Conservation (phyloP, 2,113 vertebrate species). For the Ploceus nigricollis region DNA sequence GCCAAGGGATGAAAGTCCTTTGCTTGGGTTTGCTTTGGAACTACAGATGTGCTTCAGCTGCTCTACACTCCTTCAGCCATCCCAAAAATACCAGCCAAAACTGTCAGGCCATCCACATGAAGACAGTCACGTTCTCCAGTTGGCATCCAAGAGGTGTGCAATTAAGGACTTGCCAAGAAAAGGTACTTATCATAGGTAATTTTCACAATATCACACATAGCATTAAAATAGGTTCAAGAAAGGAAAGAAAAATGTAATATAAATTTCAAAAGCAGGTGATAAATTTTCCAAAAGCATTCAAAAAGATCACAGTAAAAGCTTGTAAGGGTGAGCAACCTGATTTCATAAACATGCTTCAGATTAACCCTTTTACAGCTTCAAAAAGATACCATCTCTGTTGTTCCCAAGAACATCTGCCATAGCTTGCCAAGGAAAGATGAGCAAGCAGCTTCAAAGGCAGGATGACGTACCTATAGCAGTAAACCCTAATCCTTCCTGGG, state of each 20-base stretch:
- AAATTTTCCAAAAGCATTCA: background rate
- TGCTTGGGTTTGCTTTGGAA: background rate
- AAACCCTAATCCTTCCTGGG: slow-evolving; percentile 22
- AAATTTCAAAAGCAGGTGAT: background rate
- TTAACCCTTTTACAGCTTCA: slow-evolving; percentile 42
- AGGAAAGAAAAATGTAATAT: background rate
- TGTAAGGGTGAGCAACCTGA: background rate
- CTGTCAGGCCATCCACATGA: background rate
- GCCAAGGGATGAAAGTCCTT: background rate
- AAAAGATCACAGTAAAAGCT: background rate
- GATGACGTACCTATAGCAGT: slow-evolving; percentile 34
- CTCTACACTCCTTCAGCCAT: background rate
- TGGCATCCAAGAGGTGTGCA: background rate
- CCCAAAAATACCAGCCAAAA: background rate
- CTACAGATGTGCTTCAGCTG: background rate
- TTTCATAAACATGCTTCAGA: background rate
- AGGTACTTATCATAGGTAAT: background rate
- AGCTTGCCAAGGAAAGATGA: slow-evolving; percentile 50
- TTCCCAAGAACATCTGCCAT: background rate
- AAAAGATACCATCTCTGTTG: background rate
- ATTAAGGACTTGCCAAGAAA: background rate
- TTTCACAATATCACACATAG: background rate
- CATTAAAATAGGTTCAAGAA: background rate
- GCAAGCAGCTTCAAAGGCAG: slow-evolving; percentile 58
- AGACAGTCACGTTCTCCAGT: background rate